Conservation (phyloP, 2,888 invertebrate species). For the Cepaea hortensis region DNA sequence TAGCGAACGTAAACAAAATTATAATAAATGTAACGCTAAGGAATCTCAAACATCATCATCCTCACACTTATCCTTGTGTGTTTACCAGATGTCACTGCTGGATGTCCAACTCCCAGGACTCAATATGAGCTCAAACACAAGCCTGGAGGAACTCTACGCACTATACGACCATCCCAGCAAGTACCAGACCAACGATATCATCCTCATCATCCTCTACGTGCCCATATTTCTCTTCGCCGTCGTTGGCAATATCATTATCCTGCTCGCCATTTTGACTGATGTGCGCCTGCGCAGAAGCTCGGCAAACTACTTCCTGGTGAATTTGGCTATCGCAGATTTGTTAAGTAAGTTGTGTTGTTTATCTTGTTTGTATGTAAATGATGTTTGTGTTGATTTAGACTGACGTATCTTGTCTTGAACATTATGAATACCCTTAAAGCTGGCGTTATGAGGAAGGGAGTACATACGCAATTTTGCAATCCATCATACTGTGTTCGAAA, state of each 20-base stretch:
- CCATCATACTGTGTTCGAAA: too few relatives aligned
- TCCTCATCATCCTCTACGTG: constrained; percentile 63
- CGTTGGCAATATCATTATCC: constrained; percentile 66
- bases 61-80: neutral
- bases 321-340: constrained; percentile 68
- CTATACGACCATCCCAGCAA: constrained; percentile 8
- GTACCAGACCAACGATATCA: constrained; percentile 52
- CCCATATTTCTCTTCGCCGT: constrained; percentile 66
- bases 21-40: too few relatives aligned
- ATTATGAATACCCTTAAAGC: too few relatives aligned
- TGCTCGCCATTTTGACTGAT: constrained; percentile 65
- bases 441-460: too few relatives aligned
- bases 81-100: constrained; percentile 11
- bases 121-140: constrained; percentile 32
- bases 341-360: constrained; percentile 61
- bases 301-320: constrained; percentile 70
- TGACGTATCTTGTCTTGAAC: too few relatives aligned
- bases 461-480: too few relatives aligned
- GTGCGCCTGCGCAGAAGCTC: constrained; percentile 61
- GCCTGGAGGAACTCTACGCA: constrained; percentile 40
- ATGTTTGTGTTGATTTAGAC: too few relatives aligned
- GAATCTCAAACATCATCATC: too few relatives aligned
- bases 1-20: too few relatives aligned
- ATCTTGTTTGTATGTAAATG: too few relatives aligned
- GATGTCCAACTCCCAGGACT: neutral